Conservation (phyloP, 2,113 vertebrate species). For the Chloropsis hardwickii region DNA sequence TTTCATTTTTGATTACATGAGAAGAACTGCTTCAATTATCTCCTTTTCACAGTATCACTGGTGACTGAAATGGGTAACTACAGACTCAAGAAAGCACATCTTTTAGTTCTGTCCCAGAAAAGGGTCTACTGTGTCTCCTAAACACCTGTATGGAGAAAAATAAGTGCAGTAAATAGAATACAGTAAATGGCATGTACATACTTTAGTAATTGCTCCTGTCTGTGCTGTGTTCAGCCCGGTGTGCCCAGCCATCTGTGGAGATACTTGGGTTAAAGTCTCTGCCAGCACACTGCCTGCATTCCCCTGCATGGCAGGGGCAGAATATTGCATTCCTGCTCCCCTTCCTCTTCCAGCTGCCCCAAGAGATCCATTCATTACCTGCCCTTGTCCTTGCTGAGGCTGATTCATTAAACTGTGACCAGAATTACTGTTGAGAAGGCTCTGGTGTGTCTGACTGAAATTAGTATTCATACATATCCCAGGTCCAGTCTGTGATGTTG, state of each 20-base stretch:
- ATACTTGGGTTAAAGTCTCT: conserved; percentile 90
- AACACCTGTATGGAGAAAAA: not conserved
- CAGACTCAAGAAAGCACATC: not conserved
- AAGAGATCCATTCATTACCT: conserved; percentile 92
- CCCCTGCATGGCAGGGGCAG: conserved; percentile 82
- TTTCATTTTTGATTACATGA: not conserved
- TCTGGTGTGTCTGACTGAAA: conserved; percentile 86
- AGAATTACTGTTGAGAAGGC: conserved; percentile 89
- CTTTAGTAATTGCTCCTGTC: conserved; percentile 91
- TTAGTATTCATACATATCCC: conserved; percentile 86
- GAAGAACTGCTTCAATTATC: not conserved
- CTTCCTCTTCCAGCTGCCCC: conserved; percentile 86
- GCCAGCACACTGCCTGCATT: conserved; percentile 86
- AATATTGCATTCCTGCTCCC: conserved; percentile 86
- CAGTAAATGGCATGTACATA: conserved; percentile 65
- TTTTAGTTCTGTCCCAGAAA: not conserved
- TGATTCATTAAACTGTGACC: conserved; percentile 87
- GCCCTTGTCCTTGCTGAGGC: conserved; percentile 83
- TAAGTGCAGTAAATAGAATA: not conserved
- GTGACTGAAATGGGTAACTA: not conserved
- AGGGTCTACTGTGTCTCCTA: not conserved
- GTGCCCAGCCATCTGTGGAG: conserved; percentile 84
- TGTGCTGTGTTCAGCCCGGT: conserved; percentile 84
- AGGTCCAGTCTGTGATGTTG: conserved; percentile 79
- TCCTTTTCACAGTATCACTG: not conserved